These are phyloP conservation scores for Blera fallax DNA, from an alignment of 2,888 invertebrate genomes.

Conservation along the genomic window DNA sequence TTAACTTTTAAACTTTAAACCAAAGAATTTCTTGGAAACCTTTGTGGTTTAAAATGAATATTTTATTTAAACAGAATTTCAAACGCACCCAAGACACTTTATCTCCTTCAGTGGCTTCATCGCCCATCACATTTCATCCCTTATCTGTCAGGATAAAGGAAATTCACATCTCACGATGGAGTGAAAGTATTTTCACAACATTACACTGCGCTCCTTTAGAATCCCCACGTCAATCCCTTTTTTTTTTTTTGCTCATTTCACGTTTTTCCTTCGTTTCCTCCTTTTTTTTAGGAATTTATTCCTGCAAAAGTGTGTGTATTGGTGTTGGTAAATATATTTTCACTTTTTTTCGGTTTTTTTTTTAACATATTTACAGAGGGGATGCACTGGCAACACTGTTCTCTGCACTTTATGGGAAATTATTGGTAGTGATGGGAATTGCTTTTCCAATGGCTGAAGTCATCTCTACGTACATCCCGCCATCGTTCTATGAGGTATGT, in stretches of 20 bases:
- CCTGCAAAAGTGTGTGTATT: not conserved
- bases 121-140: not conserved
- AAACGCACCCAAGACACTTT: slow-evolving; percentile 12
- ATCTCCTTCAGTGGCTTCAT: not conserved
- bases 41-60: not conserved
- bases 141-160: not conserved
- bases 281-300: not conserved
- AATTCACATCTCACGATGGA: not conserved
- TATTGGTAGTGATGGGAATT: slow-evolving; percentile 96
- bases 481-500: slow-evolving; percentile 94
- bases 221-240: not conserved
- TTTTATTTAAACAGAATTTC: not conserved
- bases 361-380: slow-evolving; percentile 83
- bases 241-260: slow-evolving; percentile 15
- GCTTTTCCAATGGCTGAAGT: slow-evolving; percentile 98
- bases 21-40: not conserved
- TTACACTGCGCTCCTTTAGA: not conserved
- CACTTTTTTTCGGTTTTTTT: not conserved
- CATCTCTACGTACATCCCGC: slow-evolving; percentile 96
- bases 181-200: slow-evolving; percentile 2
- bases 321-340: not conserved
- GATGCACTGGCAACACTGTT: slow-evolving; percentile 94
- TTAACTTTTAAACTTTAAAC: not conserved
- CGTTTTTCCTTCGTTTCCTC: not conserved
- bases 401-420: slow-evolving; percentile 96